Evolutionary conservation across 2,888 invertebrate species (phyloP).

Genomic region (Lordiphosa andalusiaca): DNA sequence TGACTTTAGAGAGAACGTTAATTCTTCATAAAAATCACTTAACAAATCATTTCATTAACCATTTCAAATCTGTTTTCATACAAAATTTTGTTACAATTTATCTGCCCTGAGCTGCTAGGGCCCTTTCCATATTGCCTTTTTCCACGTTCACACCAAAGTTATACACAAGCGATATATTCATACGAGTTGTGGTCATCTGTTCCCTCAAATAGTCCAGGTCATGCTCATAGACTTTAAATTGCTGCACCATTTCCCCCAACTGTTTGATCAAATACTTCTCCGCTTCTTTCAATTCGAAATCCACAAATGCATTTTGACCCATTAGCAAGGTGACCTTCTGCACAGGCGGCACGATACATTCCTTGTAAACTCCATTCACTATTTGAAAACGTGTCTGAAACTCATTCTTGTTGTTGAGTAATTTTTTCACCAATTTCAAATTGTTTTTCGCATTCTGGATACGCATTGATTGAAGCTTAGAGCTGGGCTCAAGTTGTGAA

Average conservation of each 20-base stretch:
- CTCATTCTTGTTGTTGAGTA: conserved; percentile 3
- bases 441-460: conserved; percentile 26
- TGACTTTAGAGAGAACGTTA: too few species aligned
- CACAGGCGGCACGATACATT: conserved; percentile 16
- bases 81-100: too few species aligned
- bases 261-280: conserved; percentile 10
- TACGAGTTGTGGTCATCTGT: conserved; percentile 20
- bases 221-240: conserved; percentile 15
- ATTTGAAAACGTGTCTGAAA: conserved; percentile 15
- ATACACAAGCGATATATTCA: conserved; percentile 20
- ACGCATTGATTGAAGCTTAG: background rate
- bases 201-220: conserved; percentile 33
- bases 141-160: background rate
- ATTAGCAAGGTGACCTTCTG: conserved; percentile 17
- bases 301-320: conserved; percentile 16
- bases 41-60: too few species aligned
- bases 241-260: conserved; percentile 6
- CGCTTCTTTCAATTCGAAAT: conserved; percentile 25
- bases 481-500: conserved; percentile 4
- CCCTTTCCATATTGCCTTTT: background rate
- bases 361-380: conserved; percentile 4
- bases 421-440: conserved; percentile 20
- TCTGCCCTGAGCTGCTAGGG: background rate
- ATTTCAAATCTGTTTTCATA: too few species aligned
- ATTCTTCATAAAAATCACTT: too few species aligned